Evolutionary conservation across 2,797 vertebrate genomes (phyloP).

Genomic region (Silurus lanzhouensis): DNA sequence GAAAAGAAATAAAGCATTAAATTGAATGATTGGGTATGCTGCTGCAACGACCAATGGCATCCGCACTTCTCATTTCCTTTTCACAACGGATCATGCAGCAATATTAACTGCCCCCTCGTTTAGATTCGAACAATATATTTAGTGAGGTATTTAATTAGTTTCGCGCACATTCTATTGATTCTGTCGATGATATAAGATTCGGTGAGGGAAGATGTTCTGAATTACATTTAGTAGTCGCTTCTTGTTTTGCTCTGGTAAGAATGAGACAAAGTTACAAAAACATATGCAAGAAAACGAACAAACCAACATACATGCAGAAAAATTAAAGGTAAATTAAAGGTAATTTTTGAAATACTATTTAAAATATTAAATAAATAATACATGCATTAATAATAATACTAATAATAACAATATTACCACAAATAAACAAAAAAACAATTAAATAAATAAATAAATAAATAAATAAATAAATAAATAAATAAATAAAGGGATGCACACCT

Average conservation of each 20-base stretch:
- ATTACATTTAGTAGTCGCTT: not conserved
- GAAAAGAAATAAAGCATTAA: not conserved
- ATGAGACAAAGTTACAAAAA: too few species aligned
- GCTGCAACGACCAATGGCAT: not conserved
- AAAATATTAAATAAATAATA: too few species aligned
- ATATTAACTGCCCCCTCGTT: not conserved
- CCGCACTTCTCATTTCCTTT: not conserved
- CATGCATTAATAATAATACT: too few species aligned
- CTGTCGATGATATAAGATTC: not conserved
- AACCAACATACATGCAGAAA: too few species aligned
- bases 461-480: too few species aligned
- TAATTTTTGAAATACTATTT: too few species aligned
- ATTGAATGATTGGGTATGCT: not conserved
- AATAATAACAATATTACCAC: too few species aligned
- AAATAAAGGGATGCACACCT: too few species aligned
- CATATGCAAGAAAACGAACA: too few species aligned
- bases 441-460: too few species aligned
- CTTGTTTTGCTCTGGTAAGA: not conserved
- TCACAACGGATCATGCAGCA: not conserved
- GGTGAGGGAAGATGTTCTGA: not conserved
- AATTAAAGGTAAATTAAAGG: too few species aligned
- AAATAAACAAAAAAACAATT: too few species aligned
- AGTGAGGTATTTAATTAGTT: not conserved
- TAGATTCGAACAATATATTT: not conserved
- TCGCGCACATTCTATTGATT: not conserved